Conservation (phyloP, 37 sponge, comb jelly and placozoan genomes). For the Halichondria panicea region DNA sequence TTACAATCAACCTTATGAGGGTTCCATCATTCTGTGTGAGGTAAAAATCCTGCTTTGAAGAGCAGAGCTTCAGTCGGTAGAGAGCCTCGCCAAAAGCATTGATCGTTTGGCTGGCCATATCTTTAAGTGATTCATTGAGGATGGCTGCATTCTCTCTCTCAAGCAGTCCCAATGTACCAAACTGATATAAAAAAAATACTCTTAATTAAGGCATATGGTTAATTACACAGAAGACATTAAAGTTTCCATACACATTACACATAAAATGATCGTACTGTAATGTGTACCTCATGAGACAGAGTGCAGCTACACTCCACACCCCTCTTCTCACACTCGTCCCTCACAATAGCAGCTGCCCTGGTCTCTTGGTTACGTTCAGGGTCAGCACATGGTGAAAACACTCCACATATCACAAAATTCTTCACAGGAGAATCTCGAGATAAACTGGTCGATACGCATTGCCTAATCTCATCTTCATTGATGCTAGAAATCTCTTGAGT, state of each 20-base stretch:
- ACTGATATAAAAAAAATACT: constrained; percentile 13
- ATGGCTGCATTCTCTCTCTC: constrained; percentile 90
- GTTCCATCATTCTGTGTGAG: constrained; percentile 94
- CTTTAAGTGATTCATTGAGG: constrained; percentile 81
- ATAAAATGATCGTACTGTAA: neutral
- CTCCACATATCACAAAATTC: constrained; percentile 74
- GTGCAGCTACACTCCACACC: constrained; percentile 59
- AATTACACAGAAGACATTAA: neutral
- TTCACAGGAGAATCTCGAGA: constrained; percentile 19
- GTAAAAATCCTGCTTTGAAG: constrained; percentile 62
- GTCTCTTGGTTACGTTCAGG: constrained; percentile 50
- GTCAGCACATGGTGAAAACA: constrained; percentile 69
- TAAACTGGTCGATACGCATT: constrained; percentile 7
- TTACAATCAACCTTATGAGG: constrained; percentile 68
- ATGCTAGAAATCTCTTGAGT: constrained; percentile 25
- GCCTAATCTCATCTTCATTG: constrained; percentile 42
- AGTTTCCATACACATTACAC: neutral
- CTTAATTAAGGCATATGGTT: neutral
- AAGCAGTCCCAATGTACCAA: constrained; percentile 70
- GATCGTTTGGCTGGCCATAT: constrained; percentile 54
- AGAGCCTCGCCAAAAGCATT: constrained; percentile 71
- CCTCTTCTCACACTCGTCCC: constrained; percentile 25
- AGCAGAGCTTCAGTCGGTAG: constrained; percentile 25
- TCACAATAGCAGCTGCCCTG: constrained; percentile 41
- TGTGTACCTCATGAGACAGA: constrained; percentile 63